Evolutionary conservation across 1,140 invertebrate genomes (phyloP).

Genomic region (Antheraea pernyi): DNA sequence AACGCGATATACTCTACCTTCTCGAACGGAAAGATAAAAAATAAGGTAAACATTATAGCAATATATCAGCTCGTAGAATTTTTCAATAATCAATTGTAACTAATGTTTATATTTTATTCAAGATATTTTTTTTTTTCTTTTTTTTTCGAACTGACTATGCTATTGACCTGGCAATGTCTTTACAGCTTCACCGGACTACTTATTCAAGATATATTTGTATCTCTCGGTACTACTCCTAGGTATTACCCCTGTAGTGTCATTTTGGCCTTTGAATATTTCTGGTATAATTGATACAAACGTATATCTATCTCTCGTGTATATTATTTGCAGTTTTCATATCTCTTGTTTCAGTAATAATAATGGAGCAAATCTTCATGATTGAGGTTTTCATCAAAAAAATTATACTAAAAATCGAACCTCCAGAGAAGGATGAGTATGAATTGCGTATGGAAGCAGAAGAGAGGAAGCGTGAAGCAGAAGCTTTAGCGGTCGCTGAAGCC

Average conservation of each 20-base stretch:
- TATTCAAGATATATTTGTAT: too few species aligned
- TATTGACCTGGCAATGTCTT: too few species aligned
- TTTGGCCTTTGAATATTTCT: too few species aligned
- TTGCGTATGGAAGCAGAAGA: conserved; percentile 58
- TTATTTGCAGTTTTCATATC: background rate
- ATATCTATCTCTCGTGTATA: background rate
- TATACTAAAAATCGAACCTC: conserved; percentile 66
- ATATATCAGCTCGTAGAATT: too few species aligned
- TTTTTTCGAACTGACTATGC: too few species aligned
- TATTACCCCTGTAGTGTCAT: too few species aligned
- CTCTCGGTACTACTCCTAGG: too few species aligned
- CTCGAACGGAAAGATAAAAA: background rate
- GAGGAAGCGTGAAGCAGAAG: conserved; percentile 55
- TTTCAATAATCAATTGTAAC: too few species aligned
- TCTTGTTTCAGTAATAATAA: conserved; percentile 21
- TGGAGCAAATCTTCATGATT: conserved; percentile 75
- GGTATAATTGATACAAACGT: too few species aligned
- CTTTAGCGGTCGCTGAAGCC: conserved; percentile 55
- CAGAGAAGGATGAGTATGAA: conserved; percentile 69
- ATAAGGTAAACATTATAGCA: background rate
- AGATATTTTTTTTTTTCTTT: too few species aligned
- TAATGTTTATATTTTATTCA: too few species aligned
- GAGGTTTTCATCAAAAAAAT: conserved; percentile 71
- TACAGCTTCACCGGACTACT: too few species aligned
- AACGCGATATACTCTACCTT: background rate